Percentiles rank a stretch among this genome's conserved stretches.
These are phyloP conservation scores for Panulirus ornatus DNA, from an alignment of 1,140 invertebrate species.

Conservation along the genomic window DNA sequence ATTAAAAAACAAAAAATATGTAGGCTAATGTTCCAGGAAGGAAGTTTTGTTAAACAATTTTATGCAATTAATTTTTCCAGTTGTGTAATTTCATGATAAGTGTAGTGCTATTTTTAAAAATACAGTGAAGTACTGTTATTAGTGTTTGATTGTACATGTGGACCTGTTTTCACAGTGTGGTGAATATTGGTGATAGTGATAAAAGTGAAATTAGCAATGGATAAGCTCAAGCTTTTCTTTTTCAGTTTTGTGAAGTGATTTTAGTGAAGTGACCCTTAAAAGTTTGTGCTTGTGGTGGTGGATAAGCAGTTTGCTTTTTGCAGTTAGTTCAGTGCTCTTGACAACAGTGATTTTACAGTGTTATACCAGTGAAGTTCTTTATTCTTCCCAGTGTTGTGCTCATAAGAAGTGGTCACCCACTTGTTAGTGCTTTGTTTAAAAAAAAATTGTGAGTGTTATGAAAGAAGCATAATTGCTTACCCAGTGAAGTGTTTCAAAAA, in stretches of 20 bases:
- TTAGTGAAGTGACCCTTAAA: slow-evolving; percentile 49
- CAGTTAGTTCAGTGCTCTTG: slow-evolving; percentile 45
- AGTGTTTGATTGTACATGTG: slow-evolving; percentile 69
- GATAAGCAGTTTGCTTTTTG: slow-evolving; percentile 63
- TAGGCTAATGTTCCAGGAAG: not conserved
- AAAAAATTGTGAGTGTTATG: slow-evolving; percentile 67
- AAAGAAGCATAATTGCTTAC: slow-evolving; percentile 61
- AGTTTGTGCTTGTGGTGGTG: slow-evolving; percentile 52
- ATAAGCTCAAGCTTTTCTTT: slow-evolving; percentile 35
- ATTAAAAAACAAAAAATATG: not conserved
- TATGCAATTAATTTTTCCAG: not conserved
- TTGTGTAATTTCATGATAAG: slow-evolving; percentile 19
- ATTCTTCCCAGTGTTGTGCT: slow-evolving; percentile 28
- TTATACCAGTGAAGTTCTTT: slow-evolving; percentile 32
- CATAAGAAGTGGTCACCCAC: slow-evolving; percentile 47
- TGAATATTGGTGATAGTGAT: slow-evolving; percentile 65
- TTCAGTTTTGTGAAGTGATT: slow-evolving; percentile 67
- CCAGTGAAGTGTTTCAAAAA: slow-evolving; percentile 58
- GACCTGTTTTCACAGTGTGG: slow-evolving; percentile 58
- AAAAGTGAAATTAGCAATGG: slow-evolving; percentile 36
- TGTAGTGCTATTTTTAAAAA: slow-evolving; percentile 51
- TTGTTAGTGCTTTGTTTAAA: slow-evolving; percentile 25
- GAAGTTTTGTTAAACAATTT: slow-evolving; percentile 3
- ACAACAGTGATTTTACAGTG: slow-evolving; percentile 56
- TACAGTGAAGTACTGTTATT: slow-evolving; percentile 16